phyloP scores from a whole-genome alignment of 1,140 invertebrate species.

The Eumeta japonica region DNA sequence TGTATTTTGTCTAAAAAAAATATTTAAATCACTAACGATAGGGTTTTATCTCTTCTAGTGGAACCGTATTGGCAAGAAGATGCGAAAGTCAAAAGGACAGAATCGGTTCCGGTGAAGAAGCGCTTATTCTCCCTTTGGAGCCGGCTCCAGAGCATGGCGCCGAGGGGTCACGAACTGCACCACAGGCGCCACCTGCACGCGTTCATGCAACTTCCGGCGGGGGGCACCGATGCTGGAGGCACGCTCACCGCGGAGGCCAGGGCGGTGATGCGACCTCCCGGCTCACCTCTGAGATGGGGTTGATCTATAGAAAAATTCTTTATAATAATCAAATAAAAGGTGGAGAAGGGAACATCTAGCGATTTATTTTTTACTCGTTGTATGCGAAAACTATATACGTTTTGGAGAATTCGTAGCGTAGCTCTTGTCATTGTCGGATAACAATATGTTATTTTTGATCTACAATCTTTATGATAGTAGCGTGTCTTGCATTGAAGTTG shows the following conservation, averaged over 20 bases:
- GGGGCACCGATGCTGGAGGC: slow-evolving; percentile 22
- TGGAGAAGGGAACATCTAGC: too few relatives aligned
- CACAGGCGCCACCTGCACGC: slow-evolving; percentile 40
- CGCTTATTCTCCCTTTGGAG: slow-evolving; percentile 46
- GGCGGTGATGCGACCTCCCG: slow-evolving; percentile 41
- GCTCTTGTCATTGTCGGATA: too few relatives aligned
- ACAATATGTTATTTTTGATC: too few relatives aligned
- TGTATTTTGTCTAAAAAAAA: too few relatives aligned
- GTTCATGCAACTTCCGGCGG: slow-evolving; percentile 35
- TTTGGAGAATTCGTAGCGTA: too few relatives aligned
- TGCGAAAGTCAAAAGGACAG: neutral
- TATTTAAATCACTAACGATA: too few relatives aligned
- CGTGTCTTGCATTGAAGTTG: too few relatives aligned
- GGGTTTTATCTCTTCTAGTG: neutral
- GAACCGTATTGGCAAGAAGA: neutral
- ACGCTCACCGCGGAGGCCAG: slow-evolving; percentile 40
- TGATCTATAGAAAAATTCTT: too few relatives aligned
- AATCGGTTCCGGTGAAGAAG: neutral
- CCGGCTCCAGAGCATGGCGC: slow-evolving; percentile 38
- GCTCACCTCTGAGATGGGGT: slow-evolving; percentile 45
- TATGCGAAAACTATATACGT: too few relatives aligned
- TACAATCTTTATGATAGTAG: too few relatives aligned
- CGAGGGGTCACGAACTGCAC: slow-evolving; percentile 39
- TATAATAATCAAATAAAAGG: too few relatives aligned
- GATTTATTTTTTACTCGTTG: too few relatives aligned